Evolutionary conservation across 2,888 invertebrate species (phyloP).

Genomic region (Leptinotarsa rubiginosa): DNA sequence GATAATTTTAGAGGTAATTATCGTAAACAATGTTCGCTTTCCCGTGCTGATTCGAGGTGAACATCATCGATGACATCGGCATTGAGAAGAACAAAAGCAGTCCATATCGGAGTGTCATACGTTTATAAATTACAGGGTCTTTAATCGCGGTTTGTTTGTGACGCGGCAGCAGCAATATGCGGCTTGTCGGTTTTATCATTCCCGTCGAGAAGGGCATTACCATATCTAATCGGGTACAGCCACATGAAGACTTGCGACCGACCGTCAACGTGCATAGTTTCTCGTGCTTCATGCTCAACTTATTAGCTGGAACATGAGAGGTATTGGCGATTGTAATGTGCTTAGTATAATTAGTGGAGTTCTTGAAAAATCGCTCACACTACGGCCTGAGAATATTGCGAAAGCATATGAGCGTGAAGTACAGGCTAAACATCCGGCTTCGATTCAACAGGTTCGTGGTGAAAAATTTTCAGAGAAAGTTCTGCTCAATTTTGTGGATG

Average conservation of each 20-base stretch:
- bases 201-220: conserved; percentile 43
- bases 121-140: conserved; percentile 42
- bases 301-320: conserved; percentile 9
- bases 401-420: not conserved
- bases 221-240: conserved; percentile 46
- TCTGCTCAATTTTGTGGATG: too few relatives aligned
- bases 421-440: not conserved
- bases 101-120: conserved; percentile 40
- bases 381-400: not conserved
- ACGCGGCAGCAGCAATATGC: conserved; percentile 43
- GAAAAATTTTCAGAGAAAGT: too few relatives aligned
- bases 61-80: conserved; percentile 17
- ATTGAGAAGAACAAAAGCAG: conserved; percentile 34
- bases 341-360: not conserved
- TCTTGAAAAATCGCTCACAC: not conserved
- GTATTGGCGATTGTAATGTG: not conserved
- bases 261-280: conserved; percentile 10
- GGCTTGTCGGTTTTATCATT: conserved; percentile 41
- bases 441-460: not conserved
- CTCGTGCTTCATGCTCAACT: conserved; percentile 12
- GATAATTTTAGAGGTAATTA: not conserved
- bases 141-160: conserved; percentile 43
- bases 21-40: conserved; percentile 7
- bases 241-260: conserved; percentile 26
- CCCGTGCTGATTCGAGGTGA: conserved; percentile 1